Evolutionary conservation across 2,113 vertebrate species (phyloP), one percentile per base, ranked within the genome.

Genomic region (Actenoides lindsayi): DNA sequence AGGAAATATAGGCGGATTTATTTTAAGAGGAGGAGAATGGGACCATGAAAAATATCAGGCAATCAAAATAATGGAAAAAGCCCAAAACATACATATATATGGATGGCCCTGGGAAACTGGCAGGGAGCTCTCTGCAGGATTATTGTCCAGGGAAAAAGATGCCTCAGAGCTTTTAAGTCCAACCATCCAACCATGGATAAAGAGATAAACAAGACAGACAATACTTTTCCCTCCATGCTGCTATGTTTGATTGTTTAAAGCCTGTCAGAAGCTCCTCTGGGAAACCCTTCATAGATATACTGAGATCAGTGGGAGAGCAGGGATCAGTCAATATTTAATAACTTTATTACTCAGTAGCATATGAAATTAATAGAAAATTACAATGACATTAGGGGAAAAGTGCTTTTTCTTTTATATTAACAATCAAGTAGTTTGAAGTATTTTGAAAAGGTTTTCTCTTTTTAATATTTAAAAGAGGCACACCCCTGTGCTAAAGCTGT

Each of bases 291-390:
- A 1, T 5, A 76, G 87, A 87, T 77, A 75, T 1, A 44, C 63
- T 64, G 85, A 83, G 70, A 95, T 75, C 87, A 83, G 60, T n/a
- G 33, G 56, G 62, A 93, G 39, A 96, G 71, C 51, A 46, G 33
- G 37, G 48, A 91, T 60, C 89, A 79, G 95, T 91, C 96, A 94
- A 91, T 94, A 95, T 94, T 95, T 95, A 93, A 93, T 85, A 90
- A 70, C 75, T 89, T 94, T 87, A 94, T 94, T 94, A 87, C 64
- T 86, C 71, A 93, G 56, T 31, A 67, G 50, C 21, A 56, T 33
- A 44, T 2, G 2, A 87, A 96, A 83, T 73, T 87, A 94, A 89
- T 76, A 84, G 78, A 92, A 94, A 83, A 96, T 75, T 84, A 82
- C 11, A 50, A 48, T 0, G 7, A 48, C 41, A 33, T 76, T 79